These are phyloP conservation scores for Turritopsis rubra DNA, from an alignment of 30 jellyfish, hydroid and myxozoan species.

Conservation along the genomic window DNA sequence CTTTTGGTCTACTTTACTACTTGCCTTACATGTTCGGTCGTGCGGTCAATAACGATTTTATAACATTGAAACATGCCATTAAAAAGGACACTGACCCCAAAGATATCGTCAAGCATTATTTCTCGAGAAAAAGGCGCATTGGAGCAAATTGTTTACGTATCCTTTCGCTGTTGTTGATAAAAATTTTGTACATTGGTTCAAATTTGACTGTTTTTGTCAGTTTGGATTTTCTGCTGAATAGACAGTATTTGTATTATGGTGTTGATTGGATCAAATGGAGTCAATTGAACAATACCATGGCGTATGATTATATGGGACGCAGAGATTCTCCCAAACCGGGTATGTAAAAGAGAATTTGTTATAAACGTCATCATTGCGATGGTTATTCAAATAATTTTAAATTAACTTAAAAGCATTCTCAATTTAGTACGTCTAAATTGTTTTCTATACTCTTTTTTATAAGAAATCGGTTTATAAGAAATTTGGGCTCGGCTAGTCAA, in stretches of 20 bases:
- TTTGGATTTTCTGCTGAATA: conserved; percentile 8
- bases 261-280: conserved; percentile 26
- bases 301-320: conserved; percentile 31
- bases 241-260: conserved; percentile 11
- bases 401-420: too few species aligned
- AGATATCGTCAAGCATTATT: neutral
- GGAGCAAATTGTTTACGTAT: neutral
- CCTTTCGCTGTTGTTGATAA: conserved; percentile 11
- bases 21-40: conserved; percentile 24
- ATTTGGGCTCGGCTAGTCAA: too few species aligned
- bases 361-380: neutral
- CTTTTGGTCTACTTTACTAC: conserved; percentile 25
- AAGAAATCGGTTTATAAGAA: too few species aligned
- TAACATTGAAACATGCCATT: neutral
- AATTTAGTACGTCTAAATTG: too few species aligned
- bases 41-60: conserved; percentile 19
- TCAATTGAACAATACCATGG: conserved; percentile 21
- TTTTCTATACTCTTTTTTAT: too few species aligned
- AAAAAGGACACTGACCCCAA: neutral
- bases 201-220: conserved; percentile 17
- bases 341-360: neutral
- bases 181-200: conserved; percentile 9
- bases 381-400: too few species aligned
- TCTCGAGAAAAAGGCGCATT: neutral
- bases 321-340: conserved; percentile 35